Conservation (phyloP, 2,113 vertebrate species). For the Lagenorhynchus albirostris region DNA sequence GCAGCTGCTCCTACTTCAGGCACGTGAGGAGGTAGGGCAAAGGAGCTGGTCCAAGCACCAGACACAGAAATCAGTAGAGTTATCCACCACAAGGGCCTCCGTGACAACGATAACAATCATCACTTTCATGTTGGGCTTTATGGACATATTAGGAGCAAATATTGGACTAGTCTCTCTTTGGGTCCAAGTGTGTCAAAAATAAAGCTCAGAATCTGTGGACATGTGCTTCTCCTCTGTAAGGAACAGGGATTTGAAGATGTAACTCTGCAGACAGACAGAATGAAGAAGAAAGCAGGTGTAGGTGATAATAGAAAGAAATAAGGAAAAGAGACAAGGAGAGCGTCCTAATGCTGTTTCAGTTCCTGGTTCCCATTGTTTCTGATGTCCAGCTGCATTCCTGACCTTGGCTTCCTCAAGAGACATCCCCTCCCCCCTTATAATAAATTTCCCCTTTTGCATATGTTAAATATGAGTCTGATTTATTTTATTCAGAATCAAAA, state of each 20-base stretch:
- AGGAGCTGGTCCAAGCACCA: not conserved
- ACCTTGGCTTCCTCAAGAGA: not conserved
- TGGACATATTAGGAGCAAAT: not conserved
- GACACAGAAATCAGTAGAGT: not conserved
- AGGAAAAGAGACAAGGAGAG: not conserved
- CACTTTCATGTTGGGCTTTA: not conserved
- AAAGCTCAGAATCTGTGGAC: not conserved
- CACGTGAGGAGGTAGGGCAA: not conserved
- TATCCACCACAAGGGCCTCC: not conserved
- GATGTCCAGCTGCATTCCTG: not conserved
- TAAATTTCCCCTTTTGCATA: not conserved
- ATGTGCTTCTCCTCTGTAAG: not conserved
- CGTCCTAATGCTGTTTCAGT: too few relatives aligned
- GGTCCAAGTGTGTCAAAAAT: not conserved
- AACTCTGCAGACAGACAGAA: too few relatives aligned
- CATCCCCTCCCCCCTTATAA: too few relatives aligned
- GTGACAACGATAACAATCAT: too few relatives aligned
- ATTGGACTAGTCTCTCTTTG: not conserved
- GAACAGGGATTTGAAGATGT: not conserved
- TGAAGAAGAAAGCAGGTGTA: not conserved
- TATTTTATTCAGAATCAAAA: conserved; percentile 3
- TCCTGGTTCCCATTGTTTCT: not conserved
- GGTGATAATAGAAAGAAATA: not conserved
- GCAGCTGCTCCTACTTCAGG: not conserved
- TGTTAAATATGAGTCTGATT: not conserved